phyloP scores from a whole-genome alignment of 2,797 vertebrate species.

The Sebastes diploproa region DNA sequence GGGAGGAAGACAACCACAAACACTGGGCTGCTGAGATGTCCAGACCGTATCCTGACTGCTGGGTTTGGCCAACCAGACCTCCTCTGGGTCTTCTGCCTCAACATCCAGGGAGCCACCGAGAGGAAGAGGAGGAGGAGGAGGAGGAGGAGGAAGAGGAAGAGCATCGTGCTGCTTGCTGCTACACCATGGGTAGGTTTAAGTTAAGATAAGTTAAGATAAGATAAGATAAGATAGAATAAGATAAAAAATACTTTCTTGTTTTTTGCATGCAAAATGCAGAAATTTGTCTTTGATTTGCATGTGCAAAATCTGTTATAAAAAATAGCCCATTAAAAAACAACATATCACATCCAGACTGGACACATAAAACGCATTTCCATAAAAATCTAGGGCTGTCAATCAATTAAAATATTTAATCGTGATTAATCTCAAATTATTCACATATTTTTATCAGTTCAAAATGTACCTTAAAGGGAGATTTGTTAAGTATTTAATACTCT shows the following conservation, averaged over 20 bases:
- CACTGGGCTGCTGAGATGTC: constrained; percentile 17
- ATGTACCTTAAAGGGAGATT: too few relatives aligned
- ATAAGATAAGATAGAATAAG: not conserved
- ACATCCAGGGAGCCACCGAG: constrained; percentile 5
- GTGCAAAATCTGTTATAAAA: too few relatives aligned
- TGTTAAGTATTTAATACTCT: too few relatives aligned
- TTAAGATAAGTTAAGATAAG: not conserved
- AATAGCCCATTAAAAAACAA: too few relatives aligned
- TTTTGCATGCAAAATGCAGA: too few relatives aligned
- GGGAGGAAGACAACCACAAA: not conserved
- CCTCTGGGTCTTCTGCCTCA: constrained; percentile 6
- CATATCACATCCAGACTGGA: too few relatives aligned
- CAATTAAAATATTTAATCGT: too few relatives aligned
- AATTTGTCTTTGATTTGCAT: too few relatives aligned
- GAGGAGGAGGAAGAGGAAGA: not conserved
- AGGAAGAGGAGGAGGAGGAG: constrained; percentile 32
- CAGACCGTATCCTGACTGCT: constrained; percentile 24
- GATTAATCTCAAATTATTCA: too few relatives aligned
- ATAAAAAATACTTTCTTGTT: not conserved
- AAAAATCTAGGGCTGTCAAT: too few relatives aligned
- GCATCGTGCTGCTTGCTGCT: constrained; percentile 22
- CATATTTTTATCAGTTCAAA: too few relatives aligned
- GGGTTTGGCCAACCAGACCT: constrained; percentile 18
- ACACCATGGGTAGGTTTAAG: constrained; percentile 35
- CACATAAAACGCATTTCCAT: too few relatives aligned